Evolutionary conservation across 2,797 vertebrate genomes (phyloP), one percentile per base, ranked within the genome.

Genomic region (Siniperca obscura): DNA sequence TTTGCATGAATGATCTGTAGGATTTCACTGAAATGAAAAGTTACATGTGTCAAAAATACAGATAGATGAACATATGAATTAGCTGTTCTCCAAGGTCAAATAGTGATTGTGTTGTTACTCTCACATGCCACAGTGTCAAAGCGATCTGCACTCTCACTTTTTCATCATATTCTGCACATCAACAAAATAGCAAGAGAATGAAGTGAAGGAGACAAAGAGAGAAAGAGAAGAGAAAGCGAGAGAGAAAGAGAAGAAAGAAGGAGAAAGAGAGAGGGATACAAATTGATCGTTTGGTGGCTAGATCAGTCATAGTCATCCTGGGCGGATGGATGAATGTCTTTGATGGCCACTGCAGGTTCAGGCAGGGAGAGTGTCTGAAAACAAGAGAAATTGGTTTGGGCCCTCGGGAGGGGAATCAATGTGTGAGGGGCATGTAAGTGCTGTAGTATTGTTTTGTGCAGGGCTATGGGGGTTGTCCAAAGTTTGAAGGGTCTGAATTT

Each of bases 231-330:
- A 78, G 61, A 65, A 44, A 82, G n/a, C 61, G 16, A 27, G 55
- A 86, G 76, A 81, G 40, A 36, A 36, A 72, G 42, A 72, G 73
- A 71, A 76, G 83, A 88, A 82, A 85, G 81, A 81, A 80, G 75
- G 75, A 74, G 82, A 85, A 85, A 48, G 90, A 84, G 84, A 88
- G 88, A 89, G 90, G 93, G 94, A 94, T 97, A 98, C 97, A 99
- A 98, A 99, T 99, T 98, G 97, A 99, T 98, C 95, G 96, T 98
- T 97, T 97, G 97, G 97, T 93, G 96, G 96, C 95, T 89, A 98
- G 97, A 99, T 99, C 97, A 96, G 98, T 99, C 98, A 98, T 98
- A 97, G 98, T 99, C 98, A 99, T 97, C 93, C 96, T 94, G 95
- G 95, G 96, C 94, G 97, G 97, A 97, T 97, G 97, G 98, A 99